Percentiles rank a stretch among this genome's conserved stretches.
These are phyloP conservation scores for Drosophila subsilvestris DNA, from an alignment of 2,888 invertebrate genomes.

Conservation along the genomic window DNA sequence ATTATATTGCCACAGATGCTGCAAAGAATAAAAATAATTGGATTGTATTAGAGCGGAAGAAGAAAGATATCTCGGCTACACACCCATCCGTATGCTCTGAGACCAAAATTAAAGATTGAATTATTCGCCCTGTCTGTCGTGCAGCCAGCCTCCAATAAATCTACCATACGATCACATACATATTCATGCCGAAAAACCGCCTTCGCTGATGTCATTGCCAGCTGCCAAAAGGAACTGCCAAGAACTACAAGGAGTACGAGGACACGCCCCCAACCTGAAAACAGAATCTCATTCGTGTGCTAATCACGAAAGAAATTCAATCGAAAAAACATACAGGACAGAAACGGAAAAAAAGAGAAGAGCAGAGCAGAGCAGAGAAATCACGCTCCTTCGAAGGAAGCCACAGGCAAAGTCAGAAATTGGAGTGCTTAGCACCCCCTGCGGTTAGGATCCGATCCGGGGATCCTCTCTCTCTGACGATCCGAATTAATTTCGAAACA, in stretches of 20 bases:
- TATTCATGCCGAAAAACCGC: slow-evolving; percentile 31
- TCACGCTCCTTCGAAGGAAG: slow-evolving; percentile 64
- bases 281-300: slow-evolving; percentile 67
- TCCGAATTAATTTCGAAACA: slow-evolving; percentile 81
- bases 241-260: slow-evolving; percentile 13
- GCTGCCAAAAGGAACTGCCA: slow-evolving; percentile 57
- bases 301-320: slow-evolving; percentile 78
- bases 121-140: background rate
- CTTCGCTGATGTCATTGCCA: slow-evolving; percentile 43
- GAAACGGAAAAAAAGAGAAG: slow-evolving; percentile 7
- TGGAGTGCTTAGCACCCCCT: slow-evolving; percentile 62
- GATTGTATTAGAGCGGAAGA: slow-evolving; percentile 15
- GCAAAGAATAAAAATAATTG: slow-evolving; percentile 14
- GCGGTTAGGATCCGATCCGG: slow-evolving; percentile 52
- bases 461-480: slow-evolving; percentile 64
- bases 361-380: slow-evolving; percentile 35
- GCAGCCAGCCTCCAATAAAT: slow-evolving; percentile 17
- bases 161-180: slow-evolving; percentile 17
- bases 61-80: background rate
- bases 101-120: slow-evolving; percentile 15
- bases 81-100: background rate
- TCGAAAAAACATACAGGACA: slow-evolving; percentile 42
- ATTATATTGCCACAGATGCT: background rate
- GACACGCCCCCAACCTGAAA: slow-evolving; percentile 61
- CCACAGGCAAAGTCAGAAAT: slow-evolving; percentile 29